These are phyloP conservation scores for Todiramphus chloris DNA, from an alignment of 2,113 vertebrate genomes.

Conservation along the genomic window DNA sequence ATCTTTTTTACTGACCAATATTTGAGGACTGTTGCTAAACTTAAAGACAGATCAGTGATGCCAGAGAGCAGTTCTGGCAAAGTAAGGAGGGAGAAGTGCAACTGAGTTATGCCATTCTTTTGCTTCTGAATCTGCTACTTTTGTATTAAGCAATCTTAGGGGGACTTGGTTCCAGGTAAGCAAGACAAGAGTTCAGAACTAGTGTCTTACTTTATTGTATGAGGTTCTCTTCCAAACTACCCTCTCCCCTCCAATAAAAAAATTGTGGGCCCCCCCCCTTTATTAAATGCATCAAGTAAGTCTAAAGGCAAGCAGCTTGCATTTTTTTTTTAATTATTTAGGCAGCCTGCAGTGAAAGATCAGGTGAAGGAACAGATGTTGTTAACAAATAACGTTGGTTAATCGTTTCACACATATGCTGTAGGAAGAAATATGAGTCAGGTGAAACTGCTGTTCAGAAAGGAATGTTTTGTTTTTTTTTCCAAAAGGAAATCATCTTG, in stretches of 20 bases:
- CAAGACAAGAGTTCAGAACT: neutral
- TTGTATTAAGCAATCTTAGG: neutral
- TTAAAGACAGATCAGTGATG: neutral
- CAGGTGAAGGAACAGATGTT: neutral
- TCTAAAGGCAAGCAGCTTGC: neutral
- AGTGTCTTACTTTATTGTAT: neutral
- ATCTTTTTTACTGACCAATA: neutral
- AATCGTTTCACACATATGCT: neutral
- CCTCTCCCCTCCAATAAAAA: neutral
- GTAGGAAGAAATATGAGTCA: slow-evolving; percentile 23
- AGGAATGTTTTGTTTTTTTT: neutral
- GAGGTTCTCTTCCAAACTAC: neutral
- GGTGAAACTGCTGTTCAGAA: slow-evolving; percentile 2
- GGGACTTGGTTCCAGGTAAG: neutral
- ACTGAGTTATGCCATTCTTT: neutral
- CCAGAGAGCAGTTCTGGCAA: neutral
- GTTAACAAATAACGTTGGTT: neutral
- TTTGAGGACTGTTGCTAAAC: neutral
- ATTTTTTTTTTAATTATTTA: neutral
- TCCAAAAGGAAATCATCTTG: neutral
- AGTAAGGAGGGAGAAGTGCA: neutral
- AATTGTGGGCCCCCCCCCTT: neutral
- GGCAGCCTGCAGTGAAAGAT: neutral
- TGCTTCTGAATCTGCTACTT: neutral
- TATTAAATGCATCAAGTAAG: neutral